Conservation (phyloP, 64 coral and sea anemone genomes). For the Dendronephthya gigantea region DNA sequence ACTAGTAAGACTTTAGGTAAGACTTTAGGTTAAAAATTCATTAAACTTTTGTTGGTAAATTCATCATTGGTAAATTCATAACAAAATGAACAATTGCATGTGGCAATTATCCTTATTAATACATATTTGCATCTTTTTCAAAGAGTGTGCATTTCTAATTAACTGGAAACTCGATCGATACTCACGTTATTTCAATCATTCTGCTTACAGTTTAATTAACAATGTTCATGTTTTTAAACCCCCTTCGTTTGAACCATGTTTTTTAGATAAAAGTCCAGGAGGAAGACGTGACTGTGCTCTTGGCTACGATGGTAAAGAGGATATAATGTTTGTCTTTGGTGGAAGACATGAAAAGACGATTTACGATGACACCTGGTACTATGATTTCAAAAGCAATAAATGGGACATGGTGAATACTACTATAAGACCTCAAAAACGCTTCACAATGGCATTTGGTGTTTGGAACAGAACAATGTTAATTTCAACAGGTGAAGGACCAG, state of each 20-base stretch:
- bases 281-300: not conserved
- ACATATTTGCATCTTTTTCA: too few relatives aligned
- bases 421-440: not conserved
- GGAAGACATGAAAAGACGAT: not conserved
- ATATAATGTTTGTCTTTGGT: not conserved
- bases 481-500: not conserved
- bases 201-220: too few relatives aligned
- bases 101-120: too few relatives aligned
- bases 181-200: too few relatives aligned
- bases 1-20: too few relatives aligned
- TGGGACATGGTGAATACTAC: not conserved
- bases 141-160: too few relatives aligned
- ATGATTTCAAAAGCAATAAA: not conserved
- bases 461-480: not conserved
- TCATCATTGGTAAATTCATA: too few relatives aligned
- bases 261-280: not conserved
- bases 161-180: too few relatives aligned
- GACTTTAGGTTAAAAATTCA: too few relatives aligned
- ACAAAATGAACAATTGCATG: too few relatives aligned
- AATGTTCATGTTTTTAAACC: too few relatives aligned
- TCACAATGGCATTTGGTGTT: constrained; percentile 3
- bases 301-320: not conserved
- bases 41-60: too few relatives aligned
- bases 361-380: not conserved
- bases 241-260: not conserved